A percentile compares a stretch with the other conserved stretches of the same genome.
These are phyloP conservation scores for Stegodyphus dumicola DNA, from an alignment of 1,140 invertebrate species.

Conservation along the genomic window DNA sequence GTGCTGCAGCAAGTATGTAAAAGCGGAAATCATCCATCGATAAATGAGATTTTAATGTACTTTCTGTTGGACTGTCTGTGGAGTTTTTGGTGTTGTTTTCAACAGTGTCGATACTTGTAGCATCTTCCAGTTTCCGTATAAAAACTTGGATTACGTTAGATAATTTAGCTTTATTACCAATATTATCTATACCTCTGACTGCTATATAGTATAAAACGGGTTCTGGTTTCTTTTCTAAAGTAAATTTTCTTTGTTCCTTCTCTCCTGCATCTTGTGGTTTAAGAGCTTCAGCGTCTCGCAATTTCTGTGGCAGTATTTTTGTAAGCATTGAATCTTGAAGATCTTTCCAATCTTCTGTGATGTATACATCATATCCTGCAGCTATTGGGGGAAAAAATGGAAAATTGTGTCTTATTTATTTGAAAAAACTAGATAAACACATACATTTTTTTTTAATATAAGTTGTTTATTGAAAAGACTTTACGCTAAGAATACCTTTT, in stretches of 20 bases:
- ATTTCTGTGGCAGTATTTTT: conserved; percentile 2
- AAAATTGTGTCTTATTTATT: too few relatives aligned
- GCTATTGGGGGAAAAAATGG: conserved; percentile 14
- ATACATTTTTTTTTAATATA: too few relatives aligned
- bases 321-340: conserved; percentile 32
- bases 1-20: conserved; percentile 1
- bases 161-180: conserved; percentile 13
- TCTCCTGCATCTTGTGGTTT: conserved; percentile 10
- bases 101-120: background rate
- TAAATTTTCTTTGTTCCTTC: background rate
- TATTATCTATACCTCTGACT: background rate
- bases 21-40: background rate
- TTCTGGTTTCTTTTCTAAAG: background rate
- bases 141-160: conserved; percentile 33
- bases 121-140: background rate
- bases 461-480: too few relatives aligned
- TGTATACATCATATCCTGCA: conserved; percentile 22
- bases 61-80: background rate
- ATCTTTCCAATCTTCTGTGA: conserved; percentile 43
- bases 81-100: background rate
- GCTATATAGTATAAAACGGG: conserved; percentile 13
- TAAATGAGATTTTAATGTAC: background rate
- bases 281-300: background rate
- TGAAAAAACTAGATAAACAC: too few relatives aligned
- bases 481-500: too few relatives aligned